These are phyloP conservation scores for Megaceryle torquata DNA, from an alignment of 2,113 vertebrate genomes.

Conservation along the genomic window DNA sequence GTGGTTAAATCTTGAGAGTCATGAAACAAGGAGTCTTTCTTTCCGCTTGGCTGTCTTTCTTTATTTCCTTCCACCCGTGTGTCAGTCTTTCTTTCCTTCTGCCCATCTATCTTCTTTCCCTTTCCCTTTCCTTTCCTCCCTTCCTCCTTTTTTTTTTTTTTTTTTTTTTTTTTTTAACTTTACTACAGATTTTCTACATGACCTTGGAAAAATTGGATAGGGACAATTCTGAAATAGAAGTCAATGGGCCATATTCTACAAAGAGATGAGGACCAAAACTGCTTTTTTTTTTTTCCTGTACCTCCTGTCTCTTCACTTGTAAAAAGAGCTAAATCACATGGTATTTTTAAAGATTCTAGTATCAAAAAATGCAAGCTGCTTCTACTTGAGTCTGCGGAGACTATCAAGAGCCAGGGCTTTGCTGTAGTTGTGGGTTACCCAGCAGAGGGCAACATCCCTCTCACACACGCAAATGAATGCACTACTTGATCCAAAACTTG, in stretches of 20 bases:
- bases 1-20: neutral
- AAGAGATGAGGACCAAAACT: neutral
- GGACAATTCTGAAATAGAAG: neutral
- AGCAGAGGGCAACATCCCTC: constrained; percentile 47
- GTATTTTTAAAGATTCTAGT: neutral
- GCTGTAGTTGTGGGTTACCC: neutral
- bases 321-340: neutral
- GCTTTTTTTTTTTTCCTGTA: neutral
- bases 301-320: neutral
- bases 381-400: neutral
- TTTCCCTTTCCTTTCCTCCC: too few species aligned
- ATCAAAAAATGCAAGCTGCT: neutral
- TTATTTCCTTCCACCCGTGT: too few species aligned
- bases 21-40: neutral
- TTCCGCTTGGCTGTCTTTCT: too few species aligned
- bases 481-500: neutral
- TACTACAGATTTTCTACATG: neutral
- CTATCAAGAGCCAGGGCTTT: neutral
- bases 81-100: too few species aligned
- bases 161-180: neutral
- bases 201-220: neutral
- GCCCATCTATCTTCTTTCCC: too few species aligned
- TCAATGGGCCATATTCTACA: neutral
- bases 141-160: too few species aligned
- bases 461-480: neutral